Evolutionary conservation across 2,888 invertebrate species (phyloP).

Genomic region (Plagodis dolabraria): DNA sequence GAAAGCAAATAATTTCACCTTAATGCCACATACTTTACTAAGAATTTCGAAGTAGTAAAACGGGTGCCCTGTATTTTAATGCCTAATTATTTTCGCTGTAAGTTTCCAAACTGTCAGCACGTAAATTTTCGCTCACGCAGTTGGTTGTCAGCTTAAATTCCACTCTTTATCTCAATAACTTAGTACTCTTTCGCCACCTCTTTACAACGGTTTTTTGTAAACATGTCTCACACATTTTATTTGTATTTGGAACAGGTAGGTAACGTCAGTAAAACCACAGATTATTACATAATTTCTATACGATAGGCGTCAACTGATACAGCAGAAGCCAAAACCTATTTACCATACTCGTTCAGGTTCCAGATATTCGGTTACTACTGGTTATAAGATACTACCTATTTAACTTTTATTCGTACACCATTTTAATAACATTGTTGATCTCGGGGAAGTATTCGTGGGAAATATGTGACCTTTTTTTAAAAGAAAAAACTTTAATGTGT

Average conservation of each 20-base stretch:
- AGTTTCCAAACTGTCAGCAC: constrained; percentile 3
- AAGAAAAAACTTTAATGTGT: constrained; percentile 1
- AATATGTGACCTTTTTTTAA: constrained; percentile 17
- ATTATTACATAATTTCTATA: too few relatives aligned
- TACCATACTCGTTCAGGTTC: constrained; percentile 8
- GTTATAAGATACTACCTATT: constrained; percentile 6
- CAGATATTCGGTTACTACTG: constrained; percentile 2
- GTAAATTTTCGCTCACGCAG: constrained; percentile 7
- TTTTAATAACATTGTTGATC: background rate
- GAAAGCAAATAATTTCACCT: too few relatives aligned
- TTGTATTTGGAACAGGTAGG: background rate
- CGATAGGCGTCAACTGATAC: too few relatives aligned
- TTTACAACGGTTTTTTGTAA: constrained; percentile 16
- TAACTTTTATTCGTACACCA: constrained; percentile 1
- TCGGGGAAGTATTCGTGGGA: constrained; percentile 14
- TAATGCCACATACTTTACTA: too few relatives aligned
- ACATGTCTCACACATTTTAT: constrained; percentile 4
- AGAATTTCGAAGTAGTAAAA: background rate
- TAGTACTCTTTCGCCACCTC: constrained; percentile 11
- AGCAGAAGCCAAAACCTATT: background rate
- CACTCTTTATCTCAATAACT: constrained; percentile 17
- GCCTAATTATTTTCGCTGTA: constrained; percentile 9
- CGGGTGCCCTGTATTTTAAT: background rate
- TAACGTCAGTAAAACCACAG: background rate
- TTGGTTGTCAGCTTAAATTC: constrained; percentile 10